Percentiles rank a stretch among this genome's conserved stretches.
Evolutionary conservation across 2,797 vertebrate genomes (phyloP).

Genomic region (Liasis olivaceus): DNA sequence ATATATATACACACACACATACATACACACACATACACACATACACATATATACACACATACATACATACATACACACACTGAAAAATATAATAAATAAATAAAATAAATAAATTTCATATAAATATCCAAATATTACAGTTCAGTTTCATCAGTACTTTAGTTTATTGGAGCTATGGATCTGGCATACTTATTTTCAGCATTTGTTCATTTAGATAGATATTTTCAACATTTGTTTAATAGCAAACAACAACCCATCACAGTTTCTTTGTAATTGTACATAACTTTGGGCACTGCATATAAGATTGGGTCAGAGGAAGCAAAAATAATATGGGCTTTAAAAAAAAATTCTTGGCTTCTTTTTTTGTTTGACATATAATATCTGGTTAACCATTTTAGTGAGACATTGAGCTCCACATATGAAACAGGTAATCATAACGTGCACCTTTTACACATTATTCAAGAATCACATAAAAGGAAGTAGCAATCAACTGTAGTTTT

Average conservation of each 20-base stretch:
- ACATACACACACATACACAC: too few relatives aligned
- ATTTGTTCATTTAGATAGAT: neutral
- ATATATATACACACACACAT: too few relatives aligned
- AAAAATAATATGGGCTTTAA: neutral
- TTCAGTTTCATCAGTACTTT: neutral
- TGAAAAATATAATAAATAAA: too few relatives aligned
- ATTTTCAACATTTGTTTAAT: too few relatives aligned
- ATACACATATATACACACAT: too few relatives aligned
- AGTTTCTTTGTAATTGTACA: neutral
- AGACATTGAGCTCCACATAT: neutral
- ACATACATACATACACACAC: too few relatives aligned
- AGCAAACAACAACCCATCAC: neutral
- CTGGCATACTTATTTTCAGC: neutral
- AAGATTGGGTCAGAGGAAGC: neutral
- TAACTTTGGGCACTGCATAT: neutral
- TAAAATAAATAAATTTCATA: neutral
- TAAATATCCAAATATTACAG: neutral
- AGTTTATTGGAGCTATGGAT: neutral
- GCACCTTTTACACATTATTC: neutral
- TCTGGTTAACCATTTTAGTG: neutral
- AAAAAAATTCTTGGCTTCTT: neutral
- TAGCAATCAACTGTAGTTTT: neutral
- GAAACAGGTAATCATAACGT: neutral
- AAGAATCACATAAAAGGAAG: neutral
- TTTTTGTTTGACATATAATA: neutral